Evolutionary conservation across 2,888 invertebrate genomes (phyloP), one percentile per base, ranked within the genome.

Genomic region (Serrognathus titanus): DNA sequence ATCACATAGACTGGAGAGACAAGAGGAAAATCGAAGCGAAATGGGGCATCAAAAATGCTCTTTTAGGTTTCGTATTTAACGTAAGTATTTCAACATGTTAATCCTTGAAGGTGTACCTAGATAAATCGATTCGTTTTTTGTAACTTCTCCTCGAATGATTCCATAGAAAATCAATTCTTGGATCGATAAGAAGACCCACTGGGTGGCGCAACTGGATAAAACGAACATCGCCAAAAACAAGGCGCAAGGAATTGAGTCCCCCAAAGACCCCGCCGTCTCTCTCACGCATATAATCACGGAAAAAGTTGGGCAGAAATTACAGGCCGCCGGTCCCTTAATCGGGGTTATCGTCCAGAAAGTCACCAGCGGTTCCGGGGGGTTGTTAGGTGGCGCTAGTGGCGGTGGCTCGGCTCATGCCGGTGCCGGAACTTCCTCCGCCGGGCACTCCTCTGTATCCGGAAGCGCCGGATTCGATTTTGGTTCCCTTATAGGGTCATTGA

Each of bases 1-100:
- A 60, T 13, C 56, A 58, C 36, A 66, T 65, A 24, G 55, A 55
- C 9, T 59, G 60, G 47, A 81, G 86, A 63, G 89, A 89, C 74
- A 91, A 91, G 78, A 84, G 89, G 79, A 89, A 88, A 79, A 82
- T 89, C 62, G 80, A 82, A 69, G 81, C 82, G 66, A 84, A 84
- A 72, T 86, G 86, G 70, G 90, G 88, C 69, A 84, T 88, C 69
- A 88, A 90, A 77, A 90, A 90, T 77, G 90, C 90, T 50, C 81
- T 91, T 63, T 82, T 92, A 71, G 90, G 90, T 75, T 88, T 90
- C 77, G 88, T 91, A 38, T 92, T 92, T 75, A 88, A 90, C 79
- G 91, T 91, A 85, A 90, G 82, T 82, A 72, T 50, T 20, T 35
- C 13, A 2, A 11, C 5, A 1, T 10, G 5, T 39, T 12, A 39